Percentiles rank a stretch among this genome's conserved stretches.
phyloP scores from a whole-genome alignment of 2,888 invertebrate genomes.

The Mycalesis mineus region DNA sequence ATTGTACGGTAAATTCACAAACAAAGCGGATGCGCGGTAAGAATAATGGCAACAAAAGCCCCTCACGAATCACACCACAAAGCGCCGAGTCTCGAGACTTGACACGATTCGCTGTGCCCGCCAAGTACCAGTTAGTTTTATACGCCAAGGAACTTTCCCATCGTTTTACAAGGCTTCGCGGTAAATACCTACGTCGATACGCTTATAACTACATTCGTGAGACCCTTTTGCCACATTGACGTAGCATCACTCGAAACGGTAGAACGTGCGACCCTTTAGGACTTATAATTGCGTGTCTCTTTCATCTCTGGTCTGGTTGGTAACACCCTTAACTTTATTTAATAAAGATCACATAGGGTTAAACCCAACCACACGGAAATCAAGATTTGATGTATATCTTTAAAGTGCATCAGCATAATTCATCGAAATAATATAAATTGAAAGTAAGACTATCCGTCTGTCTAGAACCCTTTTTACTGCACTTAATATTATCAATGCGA shows the following conservation, averaged over 20 bases:
- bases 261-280: not conserved
- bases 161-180: conserved; percentile 3
- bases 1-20: not conserved
- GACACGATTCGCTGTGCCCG: conserved; percentile 5
- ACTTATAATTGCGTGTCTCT: not conserved
- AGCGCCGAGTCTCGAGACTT: not conserved
- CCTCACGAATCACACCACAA: conserved; percentile 2
- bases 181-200: not conserved
- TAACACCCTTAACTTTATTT: not conserved
- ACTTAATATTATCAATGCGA: too few species aligned
- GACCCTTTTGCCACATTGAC: not conserved
- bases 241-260: not conserved
- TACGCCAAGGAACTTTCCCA: not conserved
- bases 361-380: not conserved
- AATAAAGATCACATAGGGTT: not conserved
- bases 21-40: conserved; percentile 34
- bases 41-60: conserved; percentile 11
- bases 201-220: not conserved
- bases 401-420: not conserved
- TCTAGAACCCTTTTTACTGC: too few species aligned
- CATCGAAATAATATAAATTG: not conserved
- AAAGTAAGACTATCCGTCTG: too few species aligned
- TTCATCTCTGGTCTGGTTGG: not conserved
- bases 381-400: not conserved
- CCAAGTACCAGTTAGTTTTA: not conserved